These are phyloP conservation scores for Oscheius sp. DNA, from an alignment of 2,888 invertebrate species.

Conservation along the genomic window DNA sequence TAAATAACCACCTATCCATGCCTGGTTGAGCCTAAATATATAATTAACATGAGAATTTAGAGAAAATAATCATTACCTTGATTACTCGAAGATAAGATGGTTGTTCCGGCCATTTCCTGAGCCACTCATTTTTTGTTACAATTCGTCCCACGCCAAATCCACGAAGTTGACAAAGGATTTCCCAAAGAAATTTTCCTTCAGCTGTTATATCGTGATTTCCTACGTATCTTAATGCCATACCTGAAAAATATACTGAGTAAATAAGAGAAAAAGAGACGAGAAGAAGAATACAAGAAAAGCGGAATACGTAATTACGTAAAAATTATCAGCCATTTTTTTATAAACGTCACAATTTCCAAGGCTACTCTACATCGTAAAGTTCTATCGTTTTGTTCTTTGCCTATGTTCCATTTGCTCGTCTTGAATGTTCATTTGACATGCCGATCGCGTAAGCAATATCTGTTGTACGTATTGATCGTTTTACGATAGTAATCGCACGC, in stretches of 20 bases:
- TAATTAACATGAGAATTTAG: too few relatives aligned
- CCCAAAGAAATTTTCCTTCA: constrained; percentile 69
- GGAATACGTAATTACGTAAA: too few relatives aligned
- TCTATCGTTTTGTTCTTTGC: too few relatives aligned
- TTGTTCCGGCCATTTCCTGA: constrained; percentile 67
- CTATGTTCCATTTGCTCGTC: too few relatives aligned
- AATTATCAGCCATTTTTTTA: too few relatives aligned
- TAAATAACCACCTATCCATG: constrained; percentile 67
- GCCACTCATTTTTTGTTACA: constrained; percentile 68
- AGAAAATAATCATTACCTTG: constrained; percentile 46
- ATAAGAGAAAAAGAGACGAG: not conserved
- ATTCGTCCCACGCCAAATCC: constrained; percentile 67
- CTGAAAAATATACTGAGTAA: not conserved
- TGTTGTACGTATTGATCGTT: too few relatives aligned
- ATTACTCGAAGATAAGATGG: constrained; percentile 65
- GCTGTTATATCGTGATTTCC: constrained; percentile 66
- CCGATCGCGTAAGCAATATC: too few relatives aligned
- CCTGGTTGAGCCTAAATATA: constrained; percentile 60
- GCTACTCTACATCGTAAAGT: too few relatives aligned
- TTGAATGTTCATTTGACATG: too few relatives aligned
- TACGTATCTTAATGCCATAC: constrained; percentile 54
- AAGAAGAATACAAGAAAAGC: not conserved
- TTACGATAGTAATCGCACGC: too few relatives aligned
- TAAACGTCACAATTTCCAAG: too few relatives aligned
- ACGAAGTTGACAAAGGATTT: constrained; percentile 67